Percentiles rank a stretch among this genome's conserved stretches.
These are phyloP conservation scores for Cephus sareptanus DNA, from an alignment of 2,888 invertebrate species.

Conservation along the genomic window DNA sequence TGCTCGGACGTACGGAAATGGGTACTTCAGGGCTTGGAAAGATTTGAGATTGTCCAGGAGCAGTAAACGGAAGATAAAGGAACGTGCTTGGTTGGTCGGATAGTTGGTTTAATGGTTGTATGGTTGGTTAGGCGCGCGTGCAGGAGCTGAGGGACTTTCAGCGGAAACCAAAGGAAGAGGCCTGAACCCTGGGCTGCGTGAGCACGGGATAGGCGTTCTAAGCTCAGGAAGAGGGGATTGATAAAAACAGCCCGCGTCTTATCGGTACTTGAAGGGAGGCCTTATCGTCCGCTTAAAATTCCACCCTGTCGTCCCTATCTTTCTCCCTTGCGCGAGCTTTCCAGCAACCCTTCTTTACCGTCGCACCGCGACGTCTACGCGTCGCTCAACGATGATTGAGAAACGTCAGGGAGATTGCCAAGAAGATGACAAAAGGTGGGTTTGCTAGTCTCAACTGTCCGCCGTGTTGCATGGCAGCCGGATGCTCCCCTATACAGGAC, in stretches of 20 bases:
- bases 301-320: slow-evolving; percentile 2
- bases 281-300: slow-evolving; percentile 21
- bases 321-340: neutral
- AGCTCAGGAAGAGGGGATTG: no score
- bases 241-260: slow-evolving; percentile 5
- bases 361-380: neutral
- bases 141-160: no score
- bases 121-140: no score
- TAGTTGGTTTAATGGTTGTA: no score
- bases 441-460: slow-evolving; percentile 73
- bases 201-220: no score
- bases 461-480: slow-evolving; percentile 88
- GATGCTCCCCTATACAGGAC: slow-evolving; percentile 77
- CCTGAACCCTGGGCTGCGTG: no score
- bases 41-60: slow-evolving; percentile 4
- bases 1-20: no score
- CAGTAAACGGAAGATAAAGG: neutral
- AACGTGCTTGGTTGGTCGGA: neutral
- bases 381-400: slow-evolving; percentile 53
- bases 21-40: neutral
- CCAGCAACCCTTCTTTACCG: neutral
- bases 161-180: no score
- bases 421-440: slow-evolving; percentile 77
- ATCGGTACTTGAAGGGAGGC: slow-evolving; percentile 18
- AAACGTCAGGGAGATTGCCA: slow-evolving; percentile 75